These are phyloP conservation scores for Hipposideros larvatus DNA, from an alignment of 2,797 vertebrate genomes.

Conservation along the genomic window DNA sequence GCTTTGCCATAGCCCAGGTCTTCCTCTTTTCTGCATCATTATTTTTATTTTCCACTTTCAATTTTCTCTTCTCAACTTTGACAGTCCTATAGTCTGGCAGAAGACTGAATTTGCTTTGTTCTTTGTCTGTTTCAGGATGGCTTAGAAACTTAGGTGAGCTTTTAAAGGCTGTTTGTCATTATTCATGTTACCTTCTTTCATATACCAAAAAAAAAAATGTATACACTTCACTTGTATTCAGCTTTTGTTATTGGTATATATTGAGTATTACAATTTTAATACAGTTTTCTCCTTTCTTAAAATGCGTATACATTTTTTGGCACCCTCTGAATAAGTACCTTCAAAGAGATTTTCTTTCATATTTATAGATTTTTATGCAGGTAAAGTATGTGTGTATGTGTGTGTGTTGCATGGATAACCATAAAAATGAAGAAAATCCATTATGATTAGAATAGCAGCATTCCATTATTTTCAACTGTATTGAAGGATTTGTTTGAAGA, in stretches of 20 bases:
- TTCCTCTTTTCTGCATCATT: background rate
- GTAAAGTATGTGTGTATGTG: background rate
- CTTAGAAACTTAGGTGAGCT: background rate
- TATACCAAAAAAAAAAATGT: background rate
- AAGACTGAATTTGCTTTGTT: background rate
- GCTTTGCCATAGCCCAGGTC: background rate
- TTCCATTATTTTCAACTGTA: conserved; percentile 14
- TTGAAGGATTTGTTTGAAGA: conserved; percentile 53
- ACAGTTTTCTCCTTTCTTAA: no score
- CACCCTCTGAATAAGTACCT: background rate
- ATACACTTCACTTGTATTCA: no score
- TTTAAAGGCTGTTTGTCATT: background rate
- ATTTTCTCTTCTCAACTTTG: background rate
- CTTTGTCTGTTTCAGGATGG: conserved; percentile 36
- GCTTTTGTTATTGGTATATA: no score
- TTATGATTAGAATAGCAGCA: background rate
- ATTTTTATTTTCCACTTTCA: background rate
- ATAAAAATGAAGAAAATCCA: background rate
- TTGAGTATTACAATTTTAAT: no score
- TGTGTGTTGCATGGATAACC: background rate
- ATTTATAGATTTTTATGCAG: background rate
- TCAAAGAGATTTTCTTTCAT: background rate
- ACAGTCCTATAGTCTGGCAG: background rate
- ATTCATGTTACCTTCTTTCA: background rate
- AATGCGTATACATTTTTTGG: no score